These are phyloP conservation scores for Pelobates fuscus DNA, from an alignment of 2,113 vertebrate species.

Conservation along the genomic window DNA sequence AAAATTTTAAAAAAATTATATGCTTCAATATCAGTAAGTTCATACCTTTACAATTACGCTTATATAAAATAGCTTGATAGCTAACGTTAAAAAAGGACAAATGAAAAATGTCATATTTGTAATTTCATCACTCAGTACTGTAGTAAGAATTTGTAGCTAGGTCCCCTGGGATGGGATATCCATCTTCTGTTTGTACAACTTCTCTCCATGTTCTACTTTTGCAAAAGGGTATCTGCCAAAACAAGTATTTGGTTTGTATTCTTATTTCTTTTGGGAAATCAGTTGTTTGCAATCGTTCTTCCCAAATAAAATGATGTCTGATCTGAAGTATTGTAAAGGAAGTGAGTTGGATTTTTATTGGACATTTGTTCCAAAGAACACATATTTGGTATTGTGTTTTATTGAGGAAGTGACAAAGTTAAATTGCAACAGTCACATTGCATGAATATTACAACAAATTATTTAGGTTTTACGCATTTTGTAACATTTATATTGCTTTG, in stretches of 20 bases:
- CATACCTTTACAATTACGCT: neutral
- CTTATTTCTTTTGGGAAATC: constrained; percentile 4
- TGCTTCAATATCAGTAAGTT: neutral
- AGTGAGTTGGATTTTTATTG: neutral
- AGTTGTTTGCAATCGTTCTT: neutral
- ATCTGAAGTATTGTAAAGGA: constrained; percentile 4
- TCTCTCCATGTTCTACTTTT: constrained; percentile 3
- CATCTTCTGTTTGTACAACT: constrained; percentile 25
- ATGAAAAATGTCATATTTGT: constrained; percentile 10
- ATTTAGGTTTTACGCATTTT: neutral
- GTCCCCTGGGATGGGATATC: constrained; percentile 13
- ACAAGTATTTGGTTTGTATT: neutral
- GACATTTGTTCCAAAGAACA: neutral
- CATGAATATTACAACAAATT: neutral
- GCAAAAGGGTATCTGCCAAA: constrained; percentile 14
- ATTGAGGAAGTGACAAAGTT: neutral
- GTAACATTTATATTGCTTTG: no score
- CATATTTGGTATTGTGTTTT: neutral
- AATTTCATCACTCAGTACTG: constrained; percentile 6
- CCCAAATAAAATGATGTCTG: neutral
- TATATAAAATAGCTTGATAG: neutral
- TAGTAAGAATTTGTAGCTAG: constrained; percentile 4
- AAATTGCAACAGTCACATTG: neutral
- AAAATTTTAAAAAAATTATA: no score
- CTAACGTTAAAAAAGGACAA: neutral